These are phyloP conservation scores for Megalops cyprinoides DNA, from an alignment of 2,797 vertebrate species.

Conservation along the genomic window DNA sequence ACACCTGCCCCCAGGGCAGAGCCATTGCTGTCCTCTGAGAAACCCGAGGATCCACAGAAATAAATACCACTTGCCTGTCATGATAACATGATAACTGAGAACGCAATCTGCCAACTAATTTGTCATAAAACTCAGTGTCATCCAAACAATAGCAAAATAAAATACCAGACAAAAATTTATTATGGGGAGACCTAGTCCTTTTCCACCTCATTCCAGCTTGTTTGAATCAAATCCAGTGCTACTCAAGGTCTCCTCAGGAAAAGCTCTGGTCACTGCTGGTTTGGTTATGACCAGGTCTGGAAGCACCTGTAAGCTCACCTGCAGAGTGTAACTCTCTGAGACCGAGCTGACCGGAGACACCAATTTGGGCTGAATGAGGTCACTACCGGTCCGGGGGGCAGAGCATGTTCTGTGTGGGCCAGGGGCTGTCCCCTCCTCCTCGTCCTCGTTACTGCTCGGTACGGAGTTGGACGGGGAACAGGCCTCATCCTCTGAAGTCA, in stretches of 20 bases:
- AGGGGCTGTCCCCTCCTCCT: slow-evolving; percentile 46
- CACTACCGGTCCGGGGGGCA: slow-evolving; percentile 17
- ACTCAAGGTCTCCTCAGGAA: background rate
- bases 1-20: background rate
- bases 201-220: background rate
- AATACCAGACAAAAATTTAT: background rate
- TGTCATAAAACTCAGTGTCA: too few species aligned
- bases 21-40: background rate
- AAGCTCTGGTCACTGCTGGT: background rate
- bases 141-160: background rate
- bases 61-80: background rate
- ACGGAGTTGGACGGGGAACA: slow-evolving; percentile 49
- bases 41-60: background rate
- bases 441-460: slow-evolving; percentile 55
- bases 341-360: background rate
- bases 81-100: background rate
- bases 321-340: background rate
- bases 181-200: background rate
- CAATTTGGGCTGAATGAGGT: background rate
- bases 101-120: too few species aligned
- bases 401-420: background rate
- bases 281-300: background rate
- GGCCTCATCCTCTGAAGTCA: slow-evolving; percentile 59
- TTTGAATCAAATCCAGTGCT: background rate
- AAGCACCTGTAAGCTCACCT: background rate